phyloP scores from a whole-genome alignment of 2,797 vertebrate genomes.

The Loriculus beryllinus region DNA sequence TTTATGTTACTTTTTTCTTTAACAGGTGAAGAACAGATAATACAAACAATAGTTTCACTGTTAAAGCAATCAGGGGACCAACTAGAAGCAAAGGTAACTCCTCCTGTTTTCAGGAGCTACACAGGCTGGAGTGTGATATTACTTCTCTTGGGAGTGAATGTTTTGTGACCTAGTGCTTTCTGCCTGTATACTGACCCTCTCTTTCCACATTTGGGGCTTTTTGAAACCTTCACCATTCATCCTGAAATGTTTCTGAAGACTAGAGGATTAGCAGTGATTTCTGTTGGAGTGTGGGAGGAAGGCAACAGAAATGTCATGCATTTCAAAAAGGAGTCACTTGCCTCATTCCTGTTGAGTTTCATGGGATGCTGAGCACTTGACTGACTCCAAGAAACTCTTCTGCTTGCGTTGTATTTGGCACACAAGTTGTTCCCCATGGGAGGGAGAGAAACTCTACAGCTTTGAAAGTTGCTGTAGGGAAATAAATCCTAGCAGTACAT shows the following conservation, averaged over 20 bases:
- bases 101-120: not conserved
- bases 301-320: not conserved
- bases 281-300: not conserved
- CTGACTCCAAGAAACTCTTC: not conserved
- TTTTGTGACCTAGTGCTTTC: not conserved
- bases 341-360: not conserved
- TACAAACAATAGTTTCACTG: constrained; percentile 77
- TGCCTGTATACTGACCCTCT: not conserved
- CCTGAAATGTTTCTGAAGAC: constrained; percentile 6
- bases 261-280: not conserved
- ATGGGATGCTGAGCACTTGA: not conserved
- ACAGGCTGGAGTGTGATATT: not conserved
- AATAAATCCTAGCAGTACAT: not conserved
- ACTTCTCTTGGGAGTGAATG: not conserved
- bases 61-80: constrained; percentile 79
- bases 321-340: not conserved
- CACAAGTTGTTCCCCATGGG: not conserved
- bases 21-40: constrained; percentile 65
- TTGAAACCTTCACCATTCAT: not conserved
- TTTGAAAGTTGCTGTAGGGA: not conserved
- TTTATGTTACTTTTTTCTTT: not conserved
- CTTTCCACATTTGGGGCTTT: not conserved
- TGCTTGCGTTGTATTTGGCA: not conserved
- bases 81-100: constrained; percentile 74
- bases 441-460: not conserved